phyloP scores from a whole-genome alignment of 1,140 invertebrate genomes.

The Grapholita molesta region DNA sequence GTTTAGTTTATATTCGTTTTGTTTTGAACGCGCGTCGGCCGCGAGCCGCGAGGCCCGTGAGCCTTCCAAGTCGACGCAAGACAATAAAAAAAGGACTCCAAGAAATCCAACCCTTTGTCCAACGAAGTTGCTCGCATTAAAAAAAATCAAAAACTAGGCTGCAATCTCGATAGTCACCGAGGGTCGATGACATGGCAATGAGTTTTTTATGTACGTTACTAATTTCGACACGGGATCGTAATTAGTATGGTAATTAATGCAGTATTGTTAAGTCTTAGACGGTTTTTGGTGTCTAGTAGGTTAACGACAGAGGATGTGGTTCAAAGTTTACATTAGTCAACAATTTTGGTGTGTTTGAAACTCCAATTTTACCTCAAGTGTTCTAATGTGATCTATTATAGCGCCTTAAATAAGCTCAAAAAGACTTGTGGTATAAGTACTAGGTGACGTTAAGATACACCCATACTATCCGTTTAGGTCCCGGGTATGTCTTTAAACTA shows the following conservation, averaged over 20 bases:
- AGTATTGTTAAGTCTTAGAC: neutral
- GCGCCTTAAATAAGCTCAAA: too few relatives aligned
- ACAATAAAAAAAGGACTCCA: constrained; percentile 5
- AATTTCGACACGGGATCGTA: neutral
- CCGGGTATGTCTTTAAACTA: too few relatives aligned
- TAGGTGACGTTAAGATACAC: too few relatives aligned
- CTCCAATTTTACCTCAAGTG: too few relatives aligned
- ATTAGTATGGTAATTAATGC: neutral
- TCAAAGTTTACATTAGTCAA: neutral
- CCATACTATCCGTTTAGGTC: too few relatives aligned
- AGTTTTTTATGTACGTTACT: neutral
- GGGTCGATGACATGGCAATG: neutral
- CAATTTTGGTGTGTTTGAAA: neutral
- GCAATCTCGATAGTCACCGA: neutral
- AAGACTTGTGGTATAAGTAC: too few relatives aligned
- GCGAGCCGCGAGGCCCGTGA: too few relatives aligned
- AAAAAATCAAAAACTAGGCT: neutral
- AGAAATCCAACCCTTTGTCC: neutral
- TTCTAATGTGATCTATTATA: too few relatives aligned
- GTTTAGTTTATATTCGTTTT: constrained; percentile 64
- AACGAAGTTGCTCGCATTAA: neutral
- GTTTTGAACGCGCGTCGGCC: constrained; percentile 50
- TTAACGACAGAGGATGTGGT: neutral
- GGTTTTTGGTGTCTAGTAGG: neutral
- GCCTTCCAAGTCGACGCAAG: constrained; percentile 17